Evolutionary conservation across 2,113 vertebrate genomes (phyloP).

Genomic region (Hippocampus mohnikei): DNA sequence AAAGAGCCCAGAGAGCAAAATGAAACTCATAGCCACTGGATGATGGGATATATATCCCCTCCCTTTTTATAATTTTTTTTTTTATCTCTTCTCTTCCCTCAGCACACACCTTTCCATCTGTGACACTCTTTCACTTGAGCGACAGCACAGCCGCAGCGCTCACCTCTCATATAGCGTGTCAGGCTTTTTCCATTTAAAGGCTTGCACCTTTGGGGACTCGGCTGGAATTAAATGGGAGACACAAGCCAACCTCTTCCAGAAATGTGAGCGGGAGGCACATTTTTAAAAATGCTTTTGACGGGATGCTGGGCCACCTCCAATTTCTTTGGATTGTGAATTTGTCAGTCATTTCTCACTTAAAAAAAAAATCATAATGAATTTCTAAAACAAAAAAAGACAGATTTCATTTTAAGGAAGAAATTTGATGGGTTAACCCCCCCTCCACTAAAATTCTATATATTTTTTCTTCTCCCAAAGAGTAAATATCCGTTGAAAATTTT

Average conservation of each 20-base stretch:
- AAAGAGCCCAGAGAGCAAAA: constrained; percentile 64
- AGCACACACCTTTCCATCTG: constrained; percentile 64
- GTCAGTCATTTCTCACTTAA: too few relatives aligned
- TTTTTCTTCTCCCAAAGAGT: too few relatives aligned
- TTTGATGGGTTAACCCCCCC: too few relatives aligned
- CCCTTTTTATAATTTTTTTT: constrained; percentile 57
- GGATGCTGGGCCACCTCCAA: neutral
- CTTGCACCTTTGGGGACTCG: constrained; percentile 25
- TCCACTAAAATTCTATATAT: too few relatives aligned
- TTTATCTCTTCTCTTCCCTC: constrained; percentile 61
- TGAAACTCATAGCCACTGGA: constrained; percentile 64
- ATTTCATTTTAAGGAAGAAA: too few relatives aligned
- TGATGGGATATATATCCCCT: constrained; percentile 70
- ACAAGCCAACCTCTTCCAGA: neutral
- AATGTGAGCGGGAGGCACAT: neutral
- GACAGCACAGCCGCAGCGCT: constrained; percentile 22
- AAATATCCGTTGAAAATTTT: too few relatives aligned
- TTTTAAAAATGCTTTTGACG: neutral
- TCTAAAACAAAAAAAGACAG: too few relatives aligned
- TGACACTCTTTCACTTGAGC: constrained; percentile 50
- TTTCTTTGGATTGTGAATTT: too few relatives aligned
- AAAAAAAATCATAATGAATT: too few relatives aligned
- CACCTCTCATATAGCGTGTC: constrained; percentile 26
- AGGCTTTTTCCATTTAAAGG: constrained; percentile 36
- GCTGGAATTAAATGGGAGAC: constrained; percentile 23